Percentiles rank a stretch among this genome's conserved stretches.
These are phyloP conservation scores for Forbesichthys agassizii DNA, from an alignment of 2,113 vertebrate genomes.

Conservation along the genomic window DNA sequence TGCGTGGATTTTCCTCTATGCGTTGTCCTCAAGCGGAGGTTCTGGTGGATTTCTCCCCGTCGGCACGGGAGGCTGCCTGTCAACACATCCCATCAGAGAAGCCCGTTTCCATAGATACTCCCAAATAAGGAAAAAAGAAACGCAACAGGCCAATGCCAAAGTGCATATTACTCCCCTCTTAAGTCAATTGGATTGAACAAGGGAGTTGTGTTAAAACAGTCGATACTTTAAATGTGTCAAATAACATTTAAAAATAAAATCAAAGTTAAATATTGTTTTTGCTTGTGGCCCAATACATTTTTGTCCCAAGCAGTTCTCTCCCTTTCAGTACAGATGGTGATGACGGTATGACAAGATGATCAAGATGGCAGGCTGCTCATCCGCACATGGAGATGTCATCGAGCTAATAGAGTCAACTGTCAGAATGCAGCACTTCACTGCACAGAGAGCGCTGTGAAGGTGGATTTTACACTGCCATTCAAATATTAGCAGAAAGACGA, in stretches of 20 bases:
- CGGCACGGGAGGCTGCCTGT: constrained; percentile 53
- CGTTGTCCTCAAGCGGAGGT: constrained; percentile 41
- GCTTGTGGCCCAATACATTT: background rate
- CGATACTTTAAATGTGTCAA: constrained; percentile 51
- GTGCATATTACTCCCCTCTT: constrained; percentile 40
- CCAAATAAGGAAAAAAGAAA: constrained; percentile 46
- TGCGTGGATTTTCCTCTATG: constrained; percentile 54
- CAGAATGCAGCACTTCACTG: constrained; percentile 12
- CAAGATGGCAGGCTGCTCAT: constrained; percentile 22
- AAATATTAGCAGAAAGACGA: constrained; percentile 25
- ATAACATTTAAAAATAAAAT: constrained; percentile 2
- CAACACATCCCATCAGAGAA: constrained; percentile 61
- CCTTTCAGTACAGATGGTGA: constrained; percentile 17
- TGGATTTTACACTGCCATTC: constrained; percentile 18
- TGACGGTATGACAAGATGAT: constrained; percentile 1
- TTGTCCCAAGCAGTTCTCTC: background rate
- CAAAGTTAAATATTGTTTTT: background rate
- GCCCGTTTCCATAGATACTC: constrained; percentile 52
- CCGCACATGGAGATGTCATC: constrained; percentile 46
- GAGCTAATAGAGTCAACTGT: constrained; percentile 38
- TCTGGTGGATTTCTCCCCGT: constrained; percentile 49
- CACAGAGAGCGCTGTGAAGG: constrained; percentile 12
- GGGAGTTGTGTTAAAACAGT: constrained; percentile 41
- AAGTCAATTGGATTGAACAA: constrained; percentile 42
- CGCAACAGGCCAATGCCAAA: constrained; percentile 26